Evolutionary conservation across 2,888 invertebrate species (phyloP).

Genomic region (Apoderus coryli): DNA sequence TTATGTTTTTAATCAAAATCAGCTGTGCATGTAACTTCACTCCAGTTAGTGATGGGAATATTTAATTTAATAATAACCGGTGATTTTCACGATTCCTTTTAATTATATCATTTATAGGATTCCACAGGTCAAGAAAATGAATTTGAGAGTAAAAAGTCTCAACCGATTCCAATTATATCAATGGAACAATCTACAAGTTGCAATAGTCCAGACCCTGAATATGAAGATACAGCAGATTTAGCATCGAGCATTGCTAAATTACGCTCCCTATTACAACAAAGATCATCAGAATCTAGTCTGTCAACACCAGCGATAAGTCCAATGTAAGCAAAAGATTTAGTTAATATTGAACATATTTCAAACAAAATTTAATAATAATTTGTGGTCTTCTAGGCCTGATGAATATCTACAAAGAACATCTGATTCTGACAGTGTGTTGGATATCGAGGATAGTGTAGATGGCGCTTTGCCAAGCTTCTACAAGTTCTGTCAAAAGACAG

Average conservation of each 20-base stretch:
- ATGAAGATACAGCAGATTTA: conserved; percentile 58
- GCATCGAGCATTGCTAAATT: conserved; percentile 58
- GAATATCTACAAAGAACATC: conserved; percentile 18
- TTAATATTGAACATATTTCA: conserved; percentile 3
- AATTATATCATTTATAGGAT: no score
- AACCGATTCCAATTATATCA: conserved; percentile 22
- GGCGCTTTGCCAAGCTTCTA: conserved; percentile 33
- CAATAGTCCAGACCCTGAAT: conserved; percentile 42
- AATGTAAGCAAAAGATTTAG: conserved; percentile 23
- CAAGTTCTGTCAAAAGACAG: conserved; percentile 59
- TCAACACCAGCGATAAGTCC: conserved; percentile 32
- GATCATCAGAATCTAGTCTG: conserved; percentile 29
- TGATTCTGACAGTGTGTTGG: conserved; percentile 18
- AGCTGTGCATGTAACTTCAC: no score
- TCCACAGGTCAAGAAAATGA: no score
- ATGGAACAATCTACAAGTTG: conserved; percentile 21
- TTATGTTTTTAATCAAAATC: no score
- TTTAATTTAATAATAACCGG: no score
- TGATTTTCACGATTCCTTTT: no score
- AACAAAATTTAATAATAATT: conserved; percentile 1
- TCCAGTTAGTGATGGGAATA: no score
- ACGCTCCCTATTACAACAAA: conserved; percentile 47
- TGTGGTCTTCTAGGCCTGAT: conserved; percentile 18
- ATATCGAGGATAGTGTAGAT: conserved; percentile 25
- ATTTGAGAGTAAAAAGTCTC: no score